Conservation (phyloP, 1,140 invertebrate species). For the Brachionus plicatilis region DNA sequence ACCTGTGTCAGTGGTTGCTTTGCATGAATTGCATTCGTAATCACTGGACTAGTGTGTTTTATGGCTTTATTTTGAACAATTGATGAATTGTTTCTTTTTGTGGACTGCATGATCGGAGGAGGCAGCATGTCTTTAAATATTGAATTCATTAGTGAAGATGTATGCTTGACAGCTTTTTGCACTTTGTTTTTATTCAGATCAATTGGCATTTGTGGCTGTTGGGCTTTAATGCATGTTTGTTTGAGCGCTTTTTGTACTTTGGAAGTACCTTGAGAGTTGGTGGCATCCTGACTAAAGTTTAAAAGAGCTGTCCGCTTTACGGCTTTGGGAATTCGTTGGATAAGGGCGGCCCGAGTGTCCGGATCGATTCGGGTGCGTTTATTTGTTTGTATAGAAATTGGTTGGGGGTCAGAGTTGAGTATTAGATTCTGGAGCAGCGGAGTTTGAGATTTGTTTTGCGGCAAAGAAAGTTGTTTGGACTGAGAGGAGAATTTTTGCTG, state of each 20-base stretch:
- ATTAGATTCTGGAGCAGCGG: not conserved
- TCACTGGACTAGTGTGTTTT: slow-evolving; percentile 14
- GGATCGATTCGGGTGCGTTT: slow-evolving; percentile 31
- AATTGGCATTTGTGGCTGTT: not conserved
- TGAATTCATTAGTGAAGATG: not conserved
- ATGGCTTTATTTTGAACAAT: slow-evolving; percentile 2
- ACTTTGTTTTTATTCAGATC: not conserved
- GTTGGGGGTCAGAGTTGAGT: not conserved
- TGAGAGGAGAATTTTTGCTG: not conserved
- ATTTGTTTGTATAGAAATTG: not conserved
- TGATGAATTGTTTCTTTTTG: not conserved
- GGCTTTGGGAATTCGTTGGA: slow-evolving; percentile 30
- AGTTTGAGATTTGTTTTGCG: not conserved
- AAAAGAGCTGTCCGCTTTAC: slow-evolving; percentile 32
- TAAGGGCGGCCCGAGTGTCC: slow-evolving; percentile 22
- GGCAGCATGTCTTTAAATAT: slow-evolving; percentile 23
- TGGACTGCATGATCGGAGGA: slow-evolving; percentile 37
- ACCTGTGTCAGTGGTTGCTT: slow-evolving; percentile 15
- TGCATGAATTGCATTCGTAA: not conserved
- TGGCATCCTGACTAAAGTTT: not conserved
- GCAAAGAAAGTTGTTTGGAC: not conserved
- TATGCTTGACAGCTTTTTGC: slow-evolving; percentile 37
- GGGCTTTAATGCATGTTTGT: not conserved
- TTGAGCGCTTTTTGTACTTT: slow-evolving; percentile 10
- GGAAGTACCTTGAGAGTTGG: not conserved